phyloP scores from a whole-genome alignment of 2,888 invertebrate species.

The Epinotia brunnichana region DNA sequence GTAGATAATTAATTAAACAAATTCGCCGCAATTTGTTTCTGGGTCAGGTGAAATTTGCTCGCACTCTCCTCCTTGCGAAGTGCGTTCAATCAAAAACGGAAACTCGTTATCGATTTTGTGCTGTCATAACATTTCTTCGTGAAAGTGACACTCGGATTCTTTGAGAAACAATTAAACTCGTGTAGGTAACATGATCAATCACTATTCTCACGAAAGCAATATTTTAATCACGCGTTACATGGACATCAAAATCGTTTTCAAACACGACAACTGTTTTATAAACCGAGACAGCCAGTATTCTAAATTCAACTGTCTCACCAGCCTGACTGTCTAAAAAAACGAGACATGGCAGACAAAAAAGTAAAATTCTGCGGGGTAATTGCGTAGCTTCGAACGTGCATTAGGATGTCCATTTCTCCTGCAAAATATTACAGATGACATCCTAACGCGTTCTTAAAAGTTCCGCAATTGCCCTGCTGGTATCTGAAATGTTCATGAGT shows the following conservation, averaged over 20 bases:
- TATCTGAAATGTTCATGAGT: no score
- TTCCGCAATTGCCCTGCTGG: no score
- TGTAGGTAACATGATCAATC: neutral
- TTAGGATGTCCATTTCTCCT: no score
- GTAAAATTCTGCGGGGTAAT: no score
- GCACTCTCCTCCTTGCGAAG: slow-evolving; percentile 26
- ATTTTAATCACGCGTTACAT: neutral
- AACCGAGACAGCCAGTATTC: neutral
- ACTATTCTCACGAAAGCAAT: neutral
- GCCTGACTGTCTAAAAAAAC: neutral
- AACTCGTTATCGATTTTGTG: slow-evolving; percentile 30
- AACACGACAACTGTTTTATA: neutral
- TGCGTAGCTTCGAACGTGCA: no score
- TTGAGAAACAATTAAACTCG: neutral
- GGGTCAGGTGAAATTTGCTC: slow-evolving; percentile 47
- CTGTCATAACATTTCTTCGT: slow-evolving; percentile 24
- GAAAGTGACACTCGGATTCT: slow-evolving; percentile 24
- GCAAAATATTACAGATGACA: no score
- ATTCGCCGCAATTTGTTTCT: slow-evolving; percentile 42
- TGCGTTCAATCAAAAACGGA: slow-evolving; percentile 41
- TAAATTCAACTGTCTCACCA: neutral
- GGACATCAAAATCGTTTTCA: neutral
- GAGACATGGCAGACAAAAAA: no score
- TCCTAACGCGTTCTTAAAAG: no score
- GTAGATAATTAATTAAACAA: slow-evolving; percentile 36